Evolutionary conservation across 2,113 vertebrate genomes (phyloP), one percentile per base, ranked within the genome.

Genomic region (Salvelinus fontinalis): DNA sequence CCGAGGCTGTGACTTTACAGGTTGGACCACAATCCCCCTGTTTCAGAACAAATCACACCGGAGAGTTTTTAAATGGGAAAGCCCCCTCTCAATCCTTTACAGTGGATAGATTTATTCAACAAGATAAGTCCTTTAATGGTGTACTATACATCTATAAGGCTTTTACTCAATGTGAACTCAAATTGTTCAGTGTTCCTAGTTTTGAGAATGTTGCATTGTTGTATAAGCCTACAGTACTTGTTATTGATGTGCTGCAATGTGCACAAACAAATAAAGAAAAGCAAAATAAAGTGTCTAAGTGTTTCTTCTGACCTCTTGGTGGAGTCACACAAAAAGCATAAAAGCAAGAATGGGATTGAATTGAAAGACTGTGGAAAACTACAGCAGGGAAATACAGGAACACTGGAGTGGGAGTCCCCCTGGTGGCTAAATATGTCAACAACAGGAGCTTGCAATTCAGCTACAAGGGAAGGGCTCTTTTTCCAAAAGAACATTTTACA

Each of bases 11-110:
- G 39, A 34, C 3, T 80, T 34, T 83, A 91, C 87, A 87, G 34
- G 81, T 90, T 88, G 74, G 70, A 76, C 73, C 16, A 79, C 83
- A 90, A 81, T 74, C 81, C 87, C 81, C 88, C 85, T 81, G 29
- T 75, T 68, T 66, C 12, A 86, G 70, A 84, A 75, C 79, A 79
- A 79, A 80, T 48, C 80, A 77, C 75, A 70, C 34, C 78, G 83
- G 74, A 74, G 27, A 6, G 49, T 62, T 34, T 11, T 0, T 75
- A 44, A 48, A n/a, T 67, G 31, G 16, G 24, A 26, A 71, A 67
- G n/a, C 14, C 11, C 4, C 12, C 18, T 62, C n/a, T 14, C 22
- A 62, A 18, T 54, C 3, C 5, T 14, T 14, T 16, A 54, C 16
- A 12, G 9, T 18, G 51, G 14, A 54, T 54, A 54, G 3, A 54